Evolutionary conservation across 2,797 vertebrate species (phyloP).

Genomic region (Pipistrellus nathusii): DNA sequence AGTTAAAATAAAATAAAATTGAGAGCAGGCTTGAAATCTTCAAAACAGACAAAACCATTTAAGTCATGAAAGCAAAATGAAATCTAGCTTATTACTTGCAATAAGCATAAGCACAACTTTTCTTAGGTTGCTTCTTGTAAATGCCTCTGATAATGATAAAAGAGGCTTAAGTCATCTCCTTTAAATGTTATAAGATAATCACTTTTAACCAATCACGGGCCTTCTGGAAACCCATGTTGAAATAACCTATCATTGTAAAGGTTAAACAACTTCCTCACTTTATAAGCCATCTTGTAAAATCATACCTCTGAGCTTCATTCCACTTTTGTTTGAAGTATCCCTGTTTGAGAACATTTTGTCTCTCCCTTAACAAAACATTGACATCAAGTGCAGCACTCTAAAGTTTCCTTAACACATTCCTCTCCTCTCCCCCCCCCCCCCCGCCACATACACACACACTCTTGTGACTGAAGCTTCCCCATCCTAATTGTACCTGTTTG

Average conservation of each 20-base stretch:
- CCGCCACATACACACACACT: neutral
- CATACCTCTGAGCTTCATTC: neutral
- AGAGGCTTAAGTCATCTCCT: neutral
- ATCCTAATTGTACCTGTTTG: neutral
- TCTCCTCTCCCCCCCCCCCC: neutral
- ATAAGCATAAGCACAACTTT: neutral
- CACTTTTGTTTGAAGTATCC: neutral
- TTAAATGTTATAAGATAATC: neutral
- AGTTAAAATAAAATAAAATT: constrained; percentile 21
- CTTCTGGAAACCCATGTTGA: neutral
- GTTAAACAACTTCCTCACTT: neutral
- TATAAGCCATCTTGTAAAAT: neutral
- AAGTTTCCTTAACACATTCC: neutral
- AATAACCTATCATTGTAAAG: neutral
- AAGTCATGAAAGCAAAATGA: neutral
- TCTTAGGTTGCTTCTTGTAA: constrained; percentile 5
- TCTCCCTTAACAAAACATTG: neutral
- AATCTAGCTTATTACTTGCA: neutral
- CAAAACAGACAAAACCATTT: neutral
- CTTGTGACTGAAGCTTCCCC: neutral
- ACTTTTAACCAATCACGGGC: neutral
- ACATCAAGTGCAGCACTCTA: neutral
- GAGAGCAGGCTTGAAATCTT: neutral
- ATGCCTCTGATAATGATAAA: neutral
- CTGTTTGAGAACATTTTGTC: neutral